phyloP scores from a whole-genome alignment of 2,797 vertebrate species.

The Crenuchus spilurus region DNA sequence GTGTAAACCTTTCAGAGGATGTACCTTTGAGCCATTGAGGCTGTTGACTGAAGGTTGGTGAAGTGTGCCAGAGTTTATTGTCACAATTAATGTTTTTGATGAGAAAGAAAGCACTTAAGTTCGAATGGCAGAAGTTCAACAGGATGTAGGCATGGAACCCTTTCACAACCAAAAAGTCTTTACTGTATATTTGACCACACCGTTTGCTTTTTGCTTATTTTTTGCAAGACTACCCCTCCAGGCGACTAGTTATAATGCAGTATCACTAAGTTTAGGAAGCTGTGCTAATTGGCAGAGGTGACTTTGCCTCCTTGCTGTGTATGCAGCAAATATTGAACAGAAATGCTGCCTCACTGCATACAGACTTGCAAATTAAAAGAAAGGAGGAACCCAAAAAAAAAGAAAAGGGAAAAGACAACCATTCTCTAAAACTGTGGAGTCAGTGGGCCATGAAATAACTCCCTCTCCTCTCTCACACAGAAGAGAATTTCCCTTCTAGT shows the following conservation, averaged over 20 bases:
- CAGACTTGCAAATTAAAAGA: constrained; percentile 38
- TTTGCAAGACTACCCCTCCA: neutral
- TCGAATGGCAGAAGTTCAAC: no score
- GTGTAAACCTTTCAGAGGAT: no score
- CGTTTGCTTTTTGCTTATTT: neutral
- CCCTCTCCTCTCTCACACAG: constrained; percentile 69
- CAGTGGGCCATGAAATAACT: constrained; percentile 78
- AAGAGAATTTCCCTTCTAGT: constrained; percentile 67
- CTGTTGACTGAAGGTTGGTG: no score
- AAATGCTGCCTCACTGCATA: constrained; percentile 63
- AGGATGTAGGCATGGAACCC: no score
- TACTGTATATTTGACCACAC: no score
- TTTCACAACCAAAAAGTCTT: no score
- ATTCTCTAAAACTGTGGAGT: constrained; percentile 76
- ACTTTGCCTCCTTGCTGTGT: constrained; percentile 48
- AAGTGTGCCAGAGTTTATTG: no score
- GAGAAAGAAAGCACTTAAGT: no score
- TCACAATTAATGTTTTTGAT: no score
- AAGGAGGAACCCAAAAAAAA: constrained; percentile 32
- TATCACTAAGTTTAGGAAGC: constrained; percentile 2
- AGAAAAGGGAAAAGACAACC: constrained; percentile 60
- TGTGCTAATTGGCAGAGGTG: constrained; percentile 67
- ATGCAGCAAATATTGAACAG: constrained; percentile 63
- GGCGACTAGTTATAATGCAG: constrained; percentile 13
- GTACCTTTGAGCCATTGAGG: no score